Conservation (phyloP, 1,140 invertebrate genomes). For the Grapholita molesta region DNA sequence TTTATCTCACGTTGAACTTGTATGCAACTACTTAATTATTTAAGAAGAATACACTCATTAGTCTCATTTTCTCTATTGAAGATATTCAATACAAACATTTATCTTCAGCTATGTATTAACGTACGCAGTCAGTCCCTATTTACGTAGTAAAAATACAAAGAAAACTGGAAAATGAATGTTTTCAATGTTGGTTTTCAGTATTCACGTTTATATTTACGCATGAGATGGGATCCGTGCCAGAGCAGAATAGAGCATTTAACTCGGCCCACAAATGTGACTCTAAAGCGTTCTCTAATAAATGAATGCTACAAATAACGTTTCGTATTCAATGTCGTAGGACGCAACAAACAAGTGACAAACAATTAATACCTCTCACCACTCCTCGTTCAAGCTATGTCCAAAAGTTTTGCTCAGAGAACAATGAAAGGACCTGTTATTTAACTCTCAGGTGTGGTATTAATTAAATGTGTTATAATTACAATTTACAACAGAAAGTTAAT, state of each 20-base stretch:
- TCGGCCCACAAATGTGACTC: conserved; percentile 10
- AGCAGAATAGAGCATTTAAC: conserved; percentile 32
- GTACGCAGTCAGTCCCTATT: neutral
- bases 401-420: neutral
- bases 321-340: neutral
- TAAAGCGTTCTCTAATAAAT: neutral
- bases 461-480: neutral
- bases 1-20: neutral
- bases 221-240: conserved; percentile 55
- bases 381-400: neutral
- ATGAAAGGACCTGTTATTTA: neutral
- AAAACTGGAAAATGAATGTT: conserved; percentile 27
- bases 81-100: neutral
- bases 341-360: neutral
- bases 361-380: neutral
- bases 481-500: neutral
- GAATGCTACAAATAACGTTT: neutral
- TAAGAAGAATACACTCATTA: too few relatives aligned
- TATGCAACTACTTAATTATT: too few relatives aligned
- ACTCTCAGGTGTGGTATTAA: neutral
- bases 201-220: conserved; percentile 50
- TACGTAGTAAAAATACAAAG: neutral
- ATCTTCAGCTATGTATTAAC: neutral
- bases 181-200: conserved; percentile 46
- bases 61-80: too few relatives aligned